Evolutionary conservation across 2,888 invertebrate species (phyloP).

Genomic region (Anoncus sp.): DNA sequence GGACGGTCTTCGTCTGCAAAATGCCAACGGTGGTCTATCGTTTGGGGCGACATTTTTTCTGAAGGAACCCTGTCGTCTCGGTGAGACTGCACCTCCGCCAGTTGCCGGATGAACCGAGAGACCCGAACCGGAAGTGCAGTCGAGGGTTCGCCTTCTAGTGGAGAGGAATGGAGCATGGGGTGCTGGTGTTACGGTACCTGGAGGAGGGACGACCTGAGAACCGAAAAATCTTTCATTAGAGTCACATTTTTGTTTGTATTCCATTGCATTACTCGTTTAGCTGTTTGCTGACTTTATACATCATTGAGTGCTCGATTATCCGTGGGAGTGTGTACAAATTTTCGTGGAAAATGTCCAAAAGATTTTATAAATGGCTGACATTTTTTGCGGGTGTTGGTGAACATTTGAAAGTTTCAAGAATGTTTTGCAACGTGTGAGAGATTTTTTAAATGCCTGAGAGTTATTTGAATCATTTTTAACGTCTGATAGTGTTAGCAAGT

Average conservation of each 20-base stretch:
- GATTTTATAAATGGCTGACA: neutral
- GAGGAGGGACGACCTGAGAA: constrained; percentile 81
- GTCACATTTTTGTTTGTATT: neutral
- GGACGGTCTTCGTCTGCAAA: constrained; percentile 91
- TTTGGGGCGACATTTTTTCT: constrained; percentile 84
- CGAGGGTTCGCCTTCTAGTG: constrained; percentile 76
- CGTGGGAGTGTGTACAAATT: neutral
- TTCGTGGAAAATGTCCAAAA: neutral
- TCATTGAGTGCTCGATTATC: no score
- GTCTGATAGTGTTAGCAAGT: neutral
- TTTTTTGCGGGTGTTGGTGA: neutral
- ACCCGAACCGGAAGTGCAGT: constrained; percentile 73
- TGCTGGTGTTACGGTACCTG: constrained; percentile 82
- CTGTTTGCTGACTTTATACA: neutral
- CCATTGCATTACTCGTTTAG: neutral
- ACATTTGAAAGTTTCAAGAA: neutral
- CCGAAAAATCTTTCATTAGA: neutral
- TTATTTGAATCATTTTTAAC: neutral
- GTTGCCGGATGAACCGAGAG: constrained; percentile 76
- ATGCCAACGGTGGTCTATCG: constrained; percentile 89
- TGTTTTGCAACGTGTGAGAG: neutral
- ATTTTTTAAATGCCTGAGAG: neutral
- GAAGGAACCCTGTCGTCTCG: constrained; percentile 84
- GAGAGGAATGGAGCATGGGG: constrained; percentile 75
- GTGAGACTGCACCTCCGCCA: constrained; percentile 72